Conservation (phyloP, 2,888 invertebrate species). For the Macrosoma leucophasiata region DNA sequence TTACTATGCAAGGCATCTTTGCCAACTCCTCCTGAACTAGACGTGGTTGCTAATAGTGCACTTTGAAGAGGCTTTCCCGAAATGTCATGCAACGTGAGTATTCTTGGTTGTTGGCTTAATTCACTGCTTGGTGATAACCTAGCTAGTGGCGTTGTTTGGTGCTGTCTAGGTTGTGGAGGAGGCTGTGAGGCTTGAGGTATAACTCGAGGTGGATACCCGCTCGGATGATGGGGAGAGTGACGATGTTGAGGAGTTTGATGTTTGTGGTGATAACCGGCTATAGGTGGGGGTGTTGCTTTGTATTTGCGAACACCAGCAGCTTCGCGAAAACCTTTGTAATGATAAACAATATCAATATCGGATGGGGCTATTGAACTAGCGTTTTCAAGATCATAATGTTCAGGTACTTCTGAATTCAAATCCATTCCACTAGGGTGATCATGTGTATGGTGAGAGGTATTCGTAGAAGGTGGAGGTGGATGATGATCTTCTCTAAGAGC, state of each 20-base stretch:
- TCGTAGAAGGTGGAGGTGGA: slow-evolving; percentile 85
- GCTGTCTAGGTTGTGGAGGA: slow-evolving; percentile 80
- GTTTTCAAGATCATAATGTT: slow-evolving; percentile 97
- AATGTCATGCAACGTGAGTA: slow-evolving; percentile 94
- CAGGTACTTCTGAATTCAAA: slow-evolving; percentile 86
- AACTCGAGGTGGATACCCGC: slow-evolving; percentile 83
- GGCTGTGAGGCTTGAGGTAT: slow-evolving; percentile 82
- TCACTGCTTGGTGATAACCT: slow-evolving; percentile 94
- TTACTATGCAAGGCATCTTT: slow-evolving; percentile 93
- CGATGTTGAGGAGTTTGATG: slow-evolving; percentile 84
- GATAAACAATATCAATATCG: slow-evolving; percentile 97
- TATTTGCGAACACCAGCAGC: slow-evolving; percentile 89
- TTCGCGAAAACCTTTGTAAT: slow-evolving; percentile 95
- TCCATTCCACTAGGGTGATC: slow-evolving; percentile 85
- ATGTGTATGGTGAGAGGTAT: slow-evolving; percentile 81
- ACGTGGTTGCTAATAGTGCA: slow-evolving; percentile 91
- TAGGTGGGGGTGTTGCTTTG: slow-evolving; percentile 89
- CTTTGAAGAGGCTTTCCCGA: slow-evolving; percentile 94
- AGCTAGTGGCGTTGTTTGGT: slow-evolving; percentile 94
- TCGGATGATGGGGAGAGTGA: slow-evolving; percentile 85
- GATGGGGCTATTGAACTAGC: slow-evolving; percentile 98
- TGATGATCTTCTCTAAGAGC: slow-evolving; percentile 86
- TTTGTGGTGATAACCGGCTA: slow-evolving; percentile 85
- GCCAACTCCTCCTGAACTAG: slow-evolving; percentile 90
- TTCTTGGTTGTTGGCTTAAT: slow-evolving; percentile 93